A percentile compares a stretch with the other conserved stretches of the same genome.
Conservation (phyloP, 35 echinoderm and acorn worm species). For the Strongylocentrotus purpuratus region DNA sequence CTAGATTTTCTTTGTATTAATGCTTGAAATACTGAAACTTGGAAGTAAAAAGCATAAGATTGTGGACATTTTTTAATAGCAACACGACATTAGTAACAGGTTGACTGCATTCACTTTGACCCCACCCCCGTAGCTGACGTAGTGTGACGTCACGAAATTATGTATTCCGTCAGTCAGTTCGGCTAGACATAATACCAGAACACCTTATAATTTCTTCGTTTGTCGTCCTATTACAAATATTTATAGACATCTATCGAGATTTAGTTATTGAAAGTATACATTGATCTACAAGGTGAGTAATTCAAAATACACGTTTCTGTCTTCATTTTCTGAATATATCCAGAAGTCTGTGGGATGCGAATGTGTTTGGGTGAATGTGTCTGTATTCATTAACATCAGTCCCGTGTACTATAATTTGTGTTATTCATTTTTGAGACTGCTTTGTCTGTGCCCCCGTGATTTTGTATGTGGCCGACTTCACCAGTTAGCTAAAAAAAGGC, state of each 20-base stretch:
- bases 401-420: background rate
- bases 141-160: background rate
- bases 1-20: no score
- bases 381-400: background rate
- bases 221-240: background rate
- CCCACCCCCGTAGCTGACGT: background rate
- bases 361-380: background rate
- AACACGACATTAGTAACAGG: background rate
- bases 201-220: background rate
- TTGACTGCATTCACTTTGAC: background rate
- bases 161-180: background rate
- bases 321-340: background rate
- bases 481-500: no score
- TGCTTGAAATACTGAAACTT: no score
- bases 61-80: background rate
- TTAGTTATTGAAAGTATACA: background rate
- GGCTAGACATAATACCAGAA: background rate
- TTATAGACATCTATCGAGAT: background rate
- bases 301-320: background rate
- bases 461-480: no score
- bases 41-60: no score
- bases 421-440: background rate
- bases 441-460: background rate
- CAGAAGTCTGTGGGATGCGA: conserved; percentile 1
- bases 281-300: background rate